phyloP scores from a whole-genome alignment of 2,797 vertebrate species.

The Gymnodraco acuticeps region DNA sequence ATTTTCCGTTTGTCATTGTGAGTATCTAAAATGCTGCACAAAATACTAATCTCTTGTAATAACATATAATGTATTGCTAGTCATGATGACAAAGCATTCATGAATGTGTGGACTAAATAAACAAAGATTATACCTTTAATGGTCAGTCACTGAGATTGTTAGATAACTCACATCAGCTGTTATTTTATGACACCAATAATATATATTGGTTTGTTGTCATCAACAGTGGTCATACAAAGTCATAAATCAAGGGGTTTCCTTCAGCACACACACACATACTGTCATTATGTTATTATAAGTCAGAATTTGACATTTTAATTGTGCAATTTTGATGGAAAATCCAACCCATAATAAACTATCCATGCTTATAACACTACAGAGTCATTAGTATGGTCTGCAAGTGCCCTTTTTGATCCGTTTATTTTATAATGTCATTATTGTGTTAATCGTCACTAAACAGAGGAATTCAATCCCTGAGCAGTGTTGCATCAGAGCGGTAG shows the following conservation, averaged over 20 bases:
- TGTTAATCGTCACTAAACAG: conserved; percentile 29
- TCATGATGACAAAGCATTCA: conserved; percentile 39
- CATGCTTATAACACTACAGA: neutral
- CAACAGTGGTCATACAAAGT: too few species aligned
- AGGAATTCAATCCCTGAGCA: conserved; percentile 50
- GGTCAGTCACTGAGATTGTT: neutral
- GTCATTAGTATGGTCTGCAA: neutral
- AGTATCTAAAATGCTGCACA: neutral
- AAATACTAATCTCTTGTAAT: neutral
- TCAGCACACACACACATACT: neutral
- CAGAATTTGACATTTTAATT: neutral
- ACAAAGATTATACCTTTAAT: neutral
- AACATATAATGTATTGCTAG: neutral
- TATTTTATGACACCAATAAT: too few species aligned
- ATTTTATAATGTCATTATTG: neutral
- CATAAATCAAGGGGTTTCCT: neutral
- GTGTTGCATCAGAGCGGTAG: conserved; percentile 75
- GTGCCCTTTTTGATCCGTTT: neutral
- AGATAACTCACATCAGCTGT: too few species aligned
- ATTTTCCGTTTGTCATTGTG: neutral
- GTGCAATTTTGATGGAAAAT: neutral
- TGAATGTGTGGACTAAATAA: neutral
- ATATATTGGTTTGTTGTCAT: neutral
- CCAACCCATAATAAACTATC: neutral
- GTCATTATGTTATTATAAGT: neutral